Evolutionary conservation across 2,888 invertebrate species (phyloP), one percentile per base, ranked within the genome.

Genomic region (Drosophila histrio): DNA sequence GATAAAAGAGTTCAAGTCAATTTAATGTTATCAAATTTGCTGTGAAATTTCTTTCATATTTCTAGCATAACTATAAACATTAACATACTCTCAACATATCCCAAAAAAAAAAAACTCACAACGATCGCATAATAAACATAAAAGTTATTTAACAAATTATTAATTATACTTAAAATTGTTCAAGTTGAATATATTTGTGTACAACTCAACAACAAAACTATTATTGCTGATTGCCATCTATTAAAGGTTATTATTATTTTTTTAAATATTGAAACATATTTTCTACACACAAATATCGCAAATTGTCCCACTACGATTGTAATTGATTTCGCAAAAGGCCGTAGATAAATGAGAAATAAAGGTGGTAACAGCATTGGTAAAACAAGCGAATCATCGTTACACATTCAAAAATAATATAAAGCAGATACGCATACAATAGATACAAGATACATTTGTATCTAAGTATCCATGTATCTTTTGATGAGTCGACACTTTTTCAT

Each of bases 271-370:
- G n/a, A n/a, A n/a, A n/a, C n/a, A n/a, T n/a, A n/a, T n/a, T n/a
- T n/a, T n/a, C n/a, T n/a, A n/a, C 28, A n/a, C 39, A 13, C 8
- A 24, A 24, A 43, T 24, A 7, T 3, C 1, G 15, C 26, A 15
- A 49, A 19, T 41, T 53, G 39, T 6, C 15, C 59, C 77, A 79
- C 36, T 53, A 44, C 50, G 43, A 32, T 44, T 34, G 58, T 66
- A 77, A 84, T 81, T 68, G 79, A 81, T 78, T 85, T 85, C 76
- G 76, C 79, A 61, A 71, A 79, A 61, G 22, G 34, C 8, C 49
- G 34, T 32, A 24, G 11, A 13, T 7, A 41, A 32, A 19, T 9
- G 17, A n/a, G 8, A 34, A 28, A 28, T 11, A 38, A 50, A 46
- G 49, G 36, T 60, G 56, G 50, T 26, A 69, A 66, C 53, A 62